Evolutionary conservation across 1,140 invertebrate genomes (phyloP).

Genomic region (Drosophila suzukii): DNA sequence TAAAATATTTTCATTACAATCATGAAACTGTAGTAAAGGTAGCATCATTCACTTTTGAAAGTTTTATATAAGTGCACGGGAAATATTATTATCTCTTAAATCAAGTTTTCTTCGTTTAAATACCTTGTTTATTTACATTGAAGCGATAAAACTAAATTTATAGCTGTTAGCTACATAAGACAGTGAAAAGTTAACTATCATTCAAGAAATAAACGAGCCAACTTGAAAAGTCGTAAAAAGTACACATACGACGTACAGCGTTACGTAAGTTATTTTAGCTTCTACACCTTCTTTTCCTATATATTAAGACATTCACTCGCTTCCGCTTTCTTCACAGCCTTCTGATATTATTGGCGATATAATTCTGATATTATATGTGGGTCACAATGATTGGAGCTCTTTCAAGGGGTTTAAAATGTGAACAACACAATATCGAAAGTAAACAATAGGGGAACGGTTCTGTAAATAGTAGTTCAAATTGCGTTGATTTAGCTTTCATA

Average conservation of each 20-base stretch:
- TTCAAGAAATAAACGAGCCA: constrained; percentile 27
- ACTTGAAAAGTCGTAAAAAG: constrained; percentile 19
- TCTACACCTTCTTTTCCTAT: constrained; percentile 5
- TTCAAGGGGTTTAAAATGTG: constrained; percentile 2
- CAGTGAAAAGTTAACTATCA: constrained; percentile 13
- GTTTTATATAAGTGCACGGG: not conserved
- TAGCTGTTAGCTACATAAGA: constrained; percentile 8
- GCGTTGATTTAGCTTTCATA: constrained; percentile 16
- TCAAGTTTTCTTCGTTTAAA: not conserved
- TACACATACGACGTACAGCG: not conserved
- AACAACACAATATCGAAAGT: constrained; percentile 15
- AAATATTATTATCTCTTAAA: not conserved
- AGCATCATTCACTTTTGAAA: not conserved
- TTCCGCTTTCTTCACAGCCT: constrained; percentile 1
- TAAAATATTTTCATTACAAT: constrained; percentile 55
- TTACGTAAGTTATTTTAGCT: constrained; percentile 12
- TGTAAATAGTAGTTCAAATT: constrained; percentile 17
- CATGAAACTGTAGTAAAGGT: not conserved
- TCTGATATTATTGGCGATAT: constrained; percentile 3
- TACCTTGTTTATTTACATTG: constrained; percentile 1
- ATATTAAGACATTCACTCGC: not conserved
- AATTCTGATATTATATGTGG: constrained; percentile 13
- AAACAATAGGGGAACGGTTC: constrained; percentile 33
- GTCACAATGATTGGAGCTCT: constrained; percentile 28
- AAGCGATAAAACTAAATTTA: constrained; percentile 3